Evolutionary conservation across 2,888 invertebrate genomes (phyloP).

Genomic region (Pocota personata): DNA sequence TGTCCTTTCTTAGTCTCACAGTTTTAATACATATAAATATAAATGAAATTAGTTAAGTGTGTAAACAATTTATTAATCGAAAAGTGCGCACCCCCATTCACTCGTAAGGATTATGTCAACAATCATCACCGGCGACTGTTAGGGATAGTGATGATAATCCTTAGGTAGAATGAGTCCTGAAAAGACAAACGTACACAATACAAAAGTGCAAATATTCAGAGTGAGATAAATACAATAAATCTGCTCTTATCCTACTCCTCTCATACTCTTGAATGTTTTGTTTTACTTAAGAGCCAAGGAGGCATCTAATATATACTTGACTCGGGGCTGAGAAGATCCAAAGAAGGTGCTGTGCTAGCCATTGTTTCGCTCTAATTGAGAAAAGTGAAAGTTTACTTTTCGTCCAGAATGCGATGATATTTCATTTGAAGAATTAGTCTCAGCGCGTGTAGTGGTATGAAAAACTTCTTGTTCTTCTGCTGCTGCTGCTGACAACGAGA

Average conservation of each 20-base stretch:
- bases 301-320: slow-evolving; percentile 16
- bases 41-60: slow-evolving; percentile 72
- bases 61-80: slow-evolving; percentile 71
- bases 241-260: slow-evolving; percentile 16
- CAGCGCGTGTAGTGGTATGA: background rate
- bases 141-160: slow-evolving; percentile 17
- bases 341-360: slow-evolving; percentile 5
- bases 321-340: background rate
- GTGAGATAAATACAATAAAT: slow-evolving; percentile 46
- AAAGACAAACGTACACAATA: slow-evolving; percentile 32
- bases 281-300: slow-evolving; percentile 30
- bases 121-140: slow-evolving; percentile 41
- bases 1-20: background rate
- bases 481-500: slow-evolving; percentile 40
- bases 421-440: slow-evolving; percentile 63
- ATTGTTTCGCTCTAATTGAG: slow-evolving; percentile 70
- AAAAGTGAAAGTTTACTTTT: slow-evolving; percentile 70
- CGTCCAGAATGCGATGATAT: slow-evolving; percentile 57
- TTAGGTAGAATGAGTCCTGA: background rate
- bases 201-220: slow-evolving; percentile 52
- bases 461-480: background rate
- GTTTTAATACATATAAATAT: slow-evolving; percentile 54
- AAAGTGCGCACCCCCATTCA: slow-evolving; percentile 30
- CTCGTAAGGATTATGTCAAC: slow-evolving; percentile 63
- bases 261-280: slow-evolving; percentile 36